Conservation (phyloP, 2,888 invertebrate species). For the Periphyllus acericola region DNA sequence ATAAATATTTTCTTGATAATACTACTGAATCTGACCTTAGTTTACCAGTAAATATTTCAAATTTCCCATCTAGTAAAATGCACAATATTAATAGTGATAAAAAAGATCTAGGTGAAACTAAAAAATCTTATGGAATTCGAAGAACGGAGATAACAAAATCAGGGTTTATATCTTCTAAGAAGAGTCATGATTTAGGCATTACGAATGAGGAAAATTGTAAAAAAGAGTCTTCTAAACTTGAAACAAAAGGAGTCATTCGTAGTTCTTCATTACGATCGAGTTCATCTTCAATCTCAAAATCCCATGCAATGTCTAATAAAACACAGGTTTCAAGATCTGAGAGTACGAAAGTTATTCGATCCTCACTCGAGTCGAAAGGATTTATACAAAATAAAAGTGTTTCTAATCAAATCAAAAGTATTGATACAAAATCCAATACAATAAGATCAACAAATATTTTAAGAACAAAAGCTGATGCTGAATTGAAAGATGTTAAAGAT, state of each 20-base stretch:
- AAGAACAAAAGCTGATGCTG: background rate
- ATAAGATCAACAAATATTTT: background rate
- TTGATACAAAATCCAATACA: background rate
- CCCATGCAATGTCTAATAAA: background rate
- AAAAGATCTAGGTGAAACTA: background rate
- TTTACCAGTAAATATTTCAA: background rate
- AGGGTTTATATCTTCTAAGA: background rate
- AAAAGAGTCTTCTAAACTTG: background rate
- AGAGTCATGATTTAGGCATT: background rate
- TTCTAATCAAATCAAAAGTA: background rate
- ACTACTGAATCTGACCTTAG: background rate
- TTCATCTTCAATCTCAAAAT: slow-evolving; percentile 13
- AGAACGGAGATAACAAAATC: slow-evolving; percentile 39
- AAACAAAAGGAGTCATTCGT: background rate
- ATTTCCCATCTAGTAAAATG: background rate
- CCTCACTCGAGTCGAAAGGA: background rate
- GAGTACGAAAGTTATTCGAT: slow-evolving; percentile 4
- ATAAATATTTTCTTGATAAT: background rate
- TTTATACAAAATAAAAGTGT: background rate
- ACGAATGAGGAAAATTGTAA: background rate
- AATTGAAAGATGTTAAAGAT: background rate
- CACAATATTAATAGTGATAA: background rate
- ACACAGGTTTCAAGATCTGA: slow-evolving; percentile 17
- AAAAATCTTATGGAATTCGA: slow-evolving; percentile 12
- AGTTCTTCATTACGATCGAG: slow-evolving; percentile 23